Percentiles rank a stretch among this genome's conserved stretches.
These are phyloP conservation scores for Echinometra lucunter DNA, from an alignment of 53 echinoderm and acorn worm genomes.

Conservation along the genomic window DNA sequence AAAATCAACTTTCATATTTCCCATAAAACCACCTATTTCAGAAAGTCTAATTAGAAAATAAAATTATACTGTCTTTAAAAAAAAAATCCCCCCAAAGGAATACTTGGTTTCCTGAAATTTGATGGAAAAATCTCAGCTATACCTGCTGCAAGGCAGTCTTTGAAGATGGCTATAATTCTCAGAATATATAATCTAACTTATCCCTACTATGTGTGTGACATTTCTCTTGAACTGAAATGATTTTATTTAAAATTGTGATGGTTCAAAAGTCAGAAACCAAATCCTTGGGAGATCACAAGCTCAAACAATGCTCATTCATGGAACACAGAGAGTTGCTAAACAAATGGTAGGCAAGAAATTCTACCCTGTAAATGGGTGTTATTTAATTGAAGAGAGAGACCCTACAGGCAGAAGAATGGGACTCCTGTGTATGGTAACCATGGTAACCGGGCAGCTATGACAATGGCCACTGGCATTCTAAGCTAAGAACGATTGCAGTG, in stretches of 20 bases:
- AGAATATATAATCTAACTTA: too few species aligned
- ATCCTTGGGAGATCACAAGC: slow-evolving; percentile 22
- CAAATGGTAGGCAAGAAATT: slow-evolving; percentile 41
- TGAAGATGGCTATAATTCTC: too few species aligned
- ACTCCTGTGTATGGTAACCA: slow-evolving; percentile 59
- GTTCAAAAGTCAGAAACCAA: background rate
- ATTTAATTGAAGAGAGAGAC: slow-evolving; percentile 57
- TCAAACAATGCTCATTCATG: background rate
- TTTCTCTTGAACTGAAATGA: too few species aligned
- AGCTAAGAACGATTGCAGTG: slow-evolving; percentile 40
- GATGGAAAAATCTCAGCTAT: too few species aligned
- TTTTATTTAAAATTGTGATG: background rate
- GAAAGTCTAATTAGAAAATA: background rate
- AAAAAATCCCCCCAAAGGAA: background rate
- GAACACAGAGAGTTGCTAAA: background rate
- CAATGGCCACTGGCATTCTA: slow-evolving; percentile 45
- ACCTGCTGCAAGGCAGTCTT: too few species aligned
- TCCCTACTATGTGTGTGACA: too few species aligned
- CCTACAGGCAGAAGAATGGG: slow-evolving; percentile 45
- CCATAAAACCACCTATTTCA: background rate
- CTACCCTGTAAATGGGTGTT: slow-evolving; percentile 23
- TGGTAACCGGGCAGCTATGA: slow-evolving; percentile 22
- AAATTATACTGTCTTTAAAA: background rate
- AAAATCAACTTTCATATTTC: background rate
- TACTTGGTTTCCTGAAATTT: too few species aligned